Conservation (phyloP, 1,140 invertebrate genomes). For the Sipha flava region DNA sequence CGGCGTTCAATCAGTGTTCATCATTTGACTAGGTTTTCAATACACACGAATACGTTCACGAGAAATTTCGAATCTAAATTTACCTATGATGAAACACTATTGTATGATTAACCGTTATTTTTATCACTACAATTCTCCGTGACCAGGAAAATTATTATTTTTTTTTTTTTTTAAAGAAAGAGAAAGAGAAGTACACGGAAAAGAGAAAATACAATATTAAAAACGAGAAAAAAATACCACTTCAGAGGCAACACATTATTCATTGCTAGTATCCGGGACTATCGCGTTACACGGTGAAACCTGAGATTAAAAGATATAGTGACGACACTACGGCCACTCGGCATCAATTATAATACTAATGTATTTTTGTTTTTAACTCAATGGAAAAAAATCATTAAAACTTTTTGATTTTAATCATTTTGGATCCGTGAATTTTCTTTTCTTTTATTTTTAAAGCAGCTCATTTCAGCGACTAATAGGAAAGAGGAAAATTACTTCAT, state of each 20-base stretch:
- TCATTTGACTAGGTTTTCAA: no score
- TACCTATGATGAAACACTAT: no score
- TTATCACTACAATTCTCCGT: no score
- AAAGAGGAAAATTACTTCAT: background rate
- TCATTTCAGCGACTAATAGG: no score
- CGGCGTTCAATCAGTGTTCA: no score
- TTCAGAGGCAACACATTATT: background rate
- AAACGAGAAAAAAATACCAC: background rate
- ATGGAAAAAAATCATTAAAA: slow-evolving; percentile 8
- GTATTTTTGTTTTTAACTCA: background rate
- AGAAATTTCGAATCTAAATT: no score
- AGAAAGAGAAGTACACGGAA: no score
- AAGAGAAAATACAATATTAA: no score
- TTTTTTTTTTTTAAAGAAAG: no score
- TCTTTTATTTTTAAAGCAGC: background rate
- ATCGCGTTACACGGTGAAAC: background rate
- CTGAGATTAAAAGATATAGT: background rate
- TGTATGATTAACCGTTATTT: no score
- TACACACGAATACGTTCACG: no score
- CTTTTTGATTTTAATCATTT: slow-evolving; percentile 7
- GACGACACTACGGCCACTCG: background rate
- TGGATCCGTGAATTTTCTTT: background rate
- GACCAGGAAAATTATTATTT: no score
- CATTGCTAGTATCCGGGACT: background rate
- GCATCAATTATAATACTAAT: background rate